Conservation (phyloP, 2,888 invertebrate genomes). For the Anoncus sp. region DNA sequence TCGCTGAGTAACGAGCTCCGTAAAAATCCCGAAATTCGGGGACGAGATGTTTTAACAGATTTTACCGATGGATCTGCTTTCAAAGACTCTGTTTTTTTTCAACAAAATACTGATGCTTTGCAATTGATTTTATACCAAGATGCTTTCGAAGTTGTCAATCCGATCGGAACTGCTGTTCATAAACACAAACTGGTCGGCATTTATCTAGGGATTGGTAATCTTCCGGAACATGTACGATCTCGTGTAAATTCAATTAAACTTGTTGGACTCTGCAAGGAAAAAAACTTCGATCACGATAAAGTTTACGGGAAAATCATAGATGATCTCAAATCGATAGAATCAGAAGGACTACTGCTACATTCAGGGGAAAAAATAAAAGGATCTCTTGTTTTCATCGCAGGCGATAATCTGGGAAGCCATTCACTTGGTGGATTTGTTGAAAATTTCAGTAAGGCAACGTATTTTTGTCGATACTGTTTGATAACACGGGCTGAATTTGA, state of each 20-base stretch:
- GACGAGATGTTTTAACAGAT: slow-evolving; percentile 63
- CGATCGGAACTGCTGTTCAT: slow-evolving; percentile 59
- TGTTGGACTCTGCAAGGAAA: slow-evolving; percentile 41
- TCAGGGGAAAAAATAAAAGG: slow-evolving; percentile 47
- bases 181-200: slow-evolving; percentile 66
- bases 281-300: too few species aligned
- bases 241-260: too few species aligned
- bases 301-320: too few species aligned
- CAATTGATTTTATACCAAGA: slow-evolving; percentile 66
- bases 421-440: slow-evolving; percentile 64
- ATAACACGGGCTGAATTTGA: slow-evolving; percentile 38
- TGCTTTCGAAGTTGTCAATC: slow-evolving; percentile 66
- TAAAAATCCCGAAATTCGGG: slow-evolving; percentile 13
- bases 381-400: slow-evolving; percentile 54
- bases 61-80: slow-evolving; percentile 68
- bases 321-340: slow-evolving; percentile 52
- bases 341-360: slow-evolving; percentile 36
- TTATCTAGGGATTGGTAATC: slow-evolving; percentile 62
- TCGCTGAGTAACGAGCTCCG: background rate
- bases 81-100: slow-evolving; percentile 64
- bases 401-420: slow-evolving; percentile 65
- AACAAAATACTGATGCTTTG: slow-evolving; percentile 64
- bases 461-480: slow-evolving; percentile 64
- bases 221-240: slow-evolving; percentile 42
- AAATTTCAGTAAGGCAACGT: slow-evolving; percentile 60